Base-by-base conservation (phyloP, 2,113 vertebrate genomes). In the Alligator sinensis region DNA sequence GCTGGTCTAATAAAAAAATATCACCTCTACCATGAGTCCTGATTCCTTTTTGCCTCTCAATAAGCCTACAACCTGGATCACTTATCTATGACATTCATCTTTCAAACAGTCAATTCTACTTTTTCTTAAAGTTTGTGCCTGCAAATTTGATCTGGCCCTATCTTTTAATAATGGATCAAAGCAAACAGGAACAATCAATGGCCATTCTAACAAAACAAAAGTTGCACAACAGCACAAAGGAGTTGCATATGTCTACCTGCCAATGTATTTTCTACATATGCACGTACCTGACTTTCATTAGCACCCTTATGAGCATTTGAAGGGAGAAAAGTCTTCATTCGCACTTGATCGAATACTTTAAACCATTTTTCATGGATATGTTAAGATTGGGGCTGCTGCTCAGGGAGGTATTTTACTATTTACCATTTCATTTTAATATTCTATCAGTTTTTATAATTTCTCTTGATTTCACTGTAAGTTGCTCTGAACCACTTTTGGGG, bases 231-330 rank as follows among this genome's bases (percentile, higher is more conserved):
- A 90, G 91, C 87, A 95, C 92, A 86, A 95, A 94, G 55, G 85
- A 88, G 92, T 96, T 89, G 92, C 94, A 96, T 91, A 91, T 96
- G 94, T 95, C 90, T 87, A 80, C 93, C 95, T 95, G 93, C 96
- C 94, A 96, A 88, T 77, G 95, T 96, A 91, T 82, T 94, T 96
- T 96, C 91, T 91, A 93, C 91, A 93, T 93, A 96, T 91, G 91
- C 77, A 93, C 88, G 82, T 91, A 82, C 47, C 89, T 95, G 77
- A 84, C 34, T 77, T 90, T 84, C 93, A 88, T 95, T 89, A 93
- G 87, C 93, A 96, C 93, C 94, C 96, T 47, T 89, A 89, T 77
- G 92, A 89, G 88, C 77, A 93, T 61, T 63, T 7, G 5, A 94
- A 92, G 70, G 82, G 64, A 92, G 78, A 89, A 93, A 91, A 95